phyloP scores from a whole-genome alignment of 1,140 invertebrate species.

The Drosophila ohnishii region DNA sequence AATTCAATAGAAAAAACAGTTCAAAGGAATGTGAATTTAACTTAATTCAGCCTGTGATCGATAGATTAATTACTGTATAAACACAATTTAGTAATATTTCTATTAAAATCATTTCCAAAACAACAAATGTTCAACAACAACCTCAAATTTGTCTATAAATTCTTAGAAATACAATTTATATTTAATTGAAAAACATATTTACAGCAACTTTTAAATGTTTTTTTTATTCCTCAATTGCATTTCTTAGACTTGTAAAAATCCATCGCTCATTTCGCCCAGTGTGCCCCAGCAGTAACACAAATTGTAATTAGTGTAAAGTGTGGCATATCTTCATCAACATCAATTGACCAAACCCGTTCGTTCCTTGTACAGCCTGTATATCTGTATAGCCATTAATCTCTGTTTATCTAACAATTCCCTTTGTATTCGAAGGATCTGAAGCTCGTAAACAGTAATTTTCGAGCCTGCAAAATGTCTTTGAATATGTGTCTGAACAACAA shows the following conservation, averaged over 20 bases:
- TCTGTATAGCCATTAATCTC: slow-evolving; percentile 40
- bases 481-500: slow-evolving; percentile 10
- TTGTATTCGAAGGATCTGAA: slow-evolving; percentile 16
- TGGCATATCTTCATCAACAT: slow-evolving; percentile 18
- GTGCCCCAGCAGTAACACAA: slow-evolving; percentile 3
- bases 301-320: slow-evolving; percentile 53
- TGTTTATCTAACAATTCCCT: slow-evolving; percentile 35
- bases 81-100: neutral
- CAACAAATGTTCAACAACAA: neutral
- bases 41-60: neutral
- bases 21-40: neutral
- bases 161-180: too few species aligned
- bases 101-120: neutral
- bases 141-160: neutral
- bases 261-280: slow-evolving; percentile 10
- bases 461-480: slow-evolving; percentile 9
- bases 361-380: slow-evolving; percentile 19
- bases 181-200: neutral
- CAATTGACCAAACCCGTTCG: slow-evolving; percentile 12
- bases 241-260: too few species aligned
- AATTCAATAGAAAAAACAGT: neutral
- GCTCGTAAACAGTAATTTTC: slow-evolving; percentile 24
- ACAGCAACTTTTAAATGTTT: too few species aligned
- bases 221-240: too few species aligned
- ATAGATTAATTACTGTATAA: neutral